Evolutionary conservation across 2,113 vertebrate genomes (phyloP), one percentile per base, ranked within the genome.

Genomic region (Pao palembangensis): DNA sequence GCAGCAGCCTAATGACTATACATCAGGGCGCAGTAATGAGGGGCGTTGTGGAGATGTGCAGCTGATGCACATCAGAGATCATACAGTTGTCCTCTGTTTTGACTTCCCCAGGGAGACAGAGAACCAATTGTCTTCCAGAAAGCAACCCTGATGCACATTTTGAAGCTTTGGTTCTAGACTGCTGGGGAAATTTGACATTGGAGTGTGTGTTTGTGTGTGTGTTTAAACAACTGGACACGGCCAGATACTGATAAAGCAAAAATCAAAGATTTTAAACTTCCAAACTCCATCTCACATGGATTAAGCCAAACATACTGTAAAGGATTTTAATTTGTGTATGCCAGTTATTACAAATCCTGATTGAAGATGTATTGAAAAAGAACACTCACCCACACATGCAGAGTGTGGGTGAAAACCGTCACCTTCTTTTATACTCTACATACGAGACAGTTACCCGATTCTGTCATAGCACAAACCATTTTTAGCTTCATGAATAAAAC

Each of bases 401-500:
- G 23, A 3, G 25, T 19, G 31, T 15, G 12, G 16, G 16, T 15
- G 16, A n/a, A 16, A 16, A 15, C 31, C 19, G 21, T 50, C 48
- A 21, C n/a, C 18, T 59, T 68, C 25, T 53, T 53, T 5, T 28
- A 18, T 42, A 41, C 16, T n/a, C 46, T 64, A 69, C 71, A 85
- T 58, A 66, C 46, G 13, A 80, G 70, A 78, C 71, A 61, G 75
- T 82, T 85, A 66, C 85, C 88, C 86, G 79, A 87, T 86, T 90
- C 88, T 89, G 87, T 89, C 87, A 87, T 59, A 34, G 73, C 49
- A 44, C 58, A 67, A 81, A 81, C 80, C 80, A 76, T 88, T 88
- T 89, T 86, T 86, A 89, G 84, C 72, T 7, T 46, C 28, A 86
- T 89, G 88, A 90, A 89, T 91, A 85, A 91, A 90, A 91, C 82